Base-by-base conservation (phyloP, 1,140 invertebrate species). In the Leucophenga varia region DNA sequence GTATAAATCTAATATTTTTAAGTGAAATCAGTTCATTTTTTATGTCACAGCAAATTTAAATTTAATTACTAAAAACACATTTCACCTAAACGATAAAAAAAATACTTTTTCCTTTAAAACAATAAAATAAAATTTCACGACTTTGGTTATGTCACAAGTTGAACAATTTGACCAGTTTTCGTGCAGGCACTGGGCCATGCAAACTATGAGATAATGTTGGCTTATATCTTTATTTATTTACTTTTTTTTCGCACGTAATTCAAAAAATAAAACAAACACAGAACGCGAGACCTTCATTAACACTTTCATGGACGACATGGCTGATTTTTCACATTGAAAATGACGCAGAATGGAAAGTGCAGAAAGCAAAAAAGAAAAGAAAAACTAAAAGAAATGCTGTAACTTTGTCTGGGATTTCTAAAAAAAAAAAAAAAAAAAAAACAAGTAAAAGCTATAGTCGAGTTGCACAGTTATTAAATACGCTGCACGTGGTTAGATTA, bases 201-300 rank as follows among this genome's bases (percentile, higher is more conserved):
- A 6, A 16, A 35, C 32, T 7, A 35, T 49, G 52, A 55, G 49
- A 38, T 54, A 36, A n/a, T 38, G 21, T 1, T 31, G 52, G n/a
- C n/a, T n/a, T n/a, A n/a, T n/a, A n/a, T n/a, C n/a, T n/a, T n/a
- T n/a, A n/a, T n/a, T n/a, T n/a, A n/a, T n/a, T n/a, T n/a, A n/a
- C n/a, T n/a, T n/a, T n/a, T 43, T 46, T 52, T 65, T 68, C 63
- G 56, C 63, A 63, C 64, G 63, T 67, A 63, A 67, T 61, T 65
- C 55, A 59, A 47, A 53, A 20, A 32, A 17, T n/a, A n/a, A n/a
- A n/a, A n/a, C n/a, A n/a, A 50, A 28, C 25, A 53, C 58, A 67
- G 63, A 67, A 67, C 64, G 49, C 16, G 54, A 46, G 43, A 55
- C 44, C 50, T 63, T 67, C 53, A 67, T 67, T 67, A 67, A 68